A percentile compares a stretch with the other conserved stretches of the same genome.
phyloP scores from a whole-genome alignment of 2,113 vertebrate species.

The Bubo scandiacus region DNA sequence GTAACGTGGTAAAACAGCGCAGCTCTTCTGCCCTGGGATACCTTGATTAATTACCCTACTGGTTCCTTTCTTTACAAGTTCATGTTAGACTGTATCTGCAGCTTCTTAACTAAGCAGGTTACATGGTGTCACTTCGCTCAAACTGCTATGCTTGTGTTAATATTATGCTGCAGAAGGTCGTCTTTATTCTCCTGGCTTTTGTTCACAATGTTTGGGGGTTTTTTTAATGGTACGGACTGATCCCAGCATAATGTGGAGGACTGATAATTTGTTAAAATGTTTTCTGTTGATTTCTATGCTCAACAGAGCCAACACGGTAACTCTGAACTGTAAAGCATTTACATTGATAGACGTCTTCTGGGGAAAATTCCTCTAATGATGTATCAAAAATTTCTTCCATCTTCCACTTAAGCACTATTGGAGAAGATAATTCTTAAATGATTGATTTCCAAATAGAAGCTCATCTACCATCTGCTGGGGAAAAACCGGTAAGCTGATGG shows the following conservation, averaged over 20 bases:
- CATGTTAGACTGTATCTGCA: background rate
- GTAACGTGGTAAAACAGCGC: background rate
- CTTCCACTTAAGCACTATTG: background rate
- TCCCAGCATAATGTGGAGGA: background rate
- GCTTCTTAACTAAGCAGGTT: background rate
- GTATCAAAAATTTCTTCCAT: background rate
- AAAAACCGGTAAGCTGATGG: background rate
- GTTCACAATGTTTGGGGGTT: background rate
- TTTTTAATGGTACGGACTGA: background rate
- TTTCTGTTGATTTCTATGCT: background rate
- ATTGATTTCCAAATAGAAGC: background rate
- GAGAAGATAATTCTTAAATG: constrained; percentile 7
- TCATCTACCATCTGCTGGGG: background rate
- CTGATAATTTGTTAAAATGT: background rate
- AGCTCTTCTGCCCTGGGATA: background rate
- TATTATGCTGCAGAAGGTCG: rapidly evolving
- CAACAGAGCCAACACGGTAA: background rate
- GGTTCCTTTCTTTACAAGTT: background rate
- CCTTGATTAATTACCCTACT: background rate
- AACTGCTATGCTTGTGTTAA: background rate
- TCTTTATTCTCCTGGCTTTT: background rate
- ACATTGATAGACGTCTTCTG: background rate
- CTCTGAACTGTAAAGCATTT: background rate
- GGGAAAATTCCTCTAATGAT: background rate
- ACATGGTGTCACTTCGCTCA: background rate